Percentiles rank a stretch among this genome's conserved stretches.
phyloP scores from a whole-genome alignment of 2,888 invertebrate genomes.

The Plebejus argus region DNA sequence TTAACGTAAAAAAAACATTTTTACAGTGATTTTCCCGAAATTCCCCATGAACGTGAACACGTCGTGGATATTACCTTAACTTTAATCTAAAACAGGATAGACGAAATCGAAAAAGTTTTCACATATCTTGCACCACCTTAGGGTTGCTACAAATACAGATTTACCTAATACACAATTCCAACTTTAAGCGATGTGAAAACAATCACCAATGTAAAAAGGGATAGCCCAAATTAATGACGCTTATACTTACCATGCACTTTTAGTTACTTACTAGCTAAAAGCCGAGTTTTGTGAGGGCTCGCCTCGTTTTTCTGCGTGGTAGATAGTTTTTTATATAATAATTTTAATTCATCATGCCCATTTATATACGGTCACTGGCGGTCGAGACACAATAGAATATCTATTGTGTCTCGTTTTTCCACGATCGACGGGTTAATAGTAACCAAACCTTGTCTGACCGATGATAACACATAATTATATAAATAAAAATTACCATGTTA shows the following conservation, averaged over 20 bases:
- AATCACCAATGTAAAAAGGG: too few relatives aligned
- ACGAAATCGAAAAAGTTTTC: constrained; percentile 18
- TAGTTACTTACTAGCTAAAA: neutral
- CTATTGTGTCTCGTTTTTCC: too few relatives aligned
- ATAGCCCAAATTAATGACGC: neutral
- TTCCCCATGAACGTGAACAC: neutral
- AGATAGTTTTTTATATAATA: too few relatives aligned
- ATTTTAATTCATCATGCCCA: too few relatives aligned
- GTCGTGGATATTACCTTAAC: neutral
- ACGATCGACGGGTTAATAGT: too few relatives aligned
- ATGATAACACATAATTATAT: too few relatives aligned
- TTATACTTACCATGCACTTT: neutral
- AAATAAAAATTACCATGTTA: too few relatives aligned
- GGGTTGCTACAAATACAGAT: neutral
- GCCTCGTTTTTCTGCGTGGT: too few relatives aligned
- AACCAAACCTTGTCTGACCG: too few relatives aligned
- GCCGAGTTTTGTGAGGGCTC: too few relatives aligned
- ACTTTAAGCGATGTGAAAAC: neutral
- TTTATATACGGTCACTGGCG: too few relatives aligned
- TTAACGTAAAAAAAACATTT: neutral
- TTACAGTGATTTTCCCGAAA: neutral
- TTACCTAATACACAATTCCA: neutral
- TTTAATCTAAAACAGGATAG: constrained; percentile 6
- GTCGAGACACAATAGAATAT: too few relatives aligned
- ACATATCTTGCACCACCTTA: neutral